Base-by-base conservation (phyloP, 2,888 invertebrate genomes). In the Cotesia congregata region DNA sequence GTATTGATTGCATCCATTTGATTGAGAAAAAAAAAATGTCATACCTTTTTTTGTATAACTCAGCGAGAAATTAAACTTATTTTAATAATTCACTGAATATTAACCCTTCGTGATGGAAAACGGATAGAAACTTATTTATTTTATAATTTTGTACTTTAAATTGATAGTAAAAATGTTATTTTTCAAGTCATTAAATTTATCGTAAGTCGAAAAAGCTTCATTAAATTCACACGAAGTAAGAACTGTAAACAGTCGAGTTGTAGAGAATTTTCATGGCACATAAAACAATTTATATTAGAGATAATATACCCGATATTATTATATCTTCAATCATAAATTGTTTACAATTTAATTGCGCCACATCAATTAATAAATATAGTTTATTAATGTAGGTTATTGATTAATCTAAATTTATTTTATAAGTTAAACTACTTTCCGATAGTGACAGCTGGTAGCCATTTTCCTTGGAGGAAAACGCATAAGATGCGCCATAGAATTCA, bases 391-490 rank as follows among this genome's bases (percentile, higher is more conserved):
- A 6, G 30, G 30, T 67, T 67, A 67, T 59, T n/a, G 20, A 6
- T 38, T 71, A 50, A 15, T n/a, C 12, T 50, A 50, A 12, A 50
- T 50, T 50, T 61, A 61, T 17, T 70, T 71, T 61, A 39, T 59
- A 60, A 12, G 40, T 73, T 62, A 62, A 64, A n/a, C 9, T 60
- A 83, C 82, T 84, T 81, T 81, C 78, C 78, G 81, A 83, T 76
- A 80, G 82, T 87, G 87, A 87, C 87, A 87, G 87, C 86, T 86
- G 86, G 86, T 83, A 82, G 87, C 87, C 87, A 88, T 88, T 87
- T 88, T 87, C 85, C 82, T 84, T 83, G 78, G 74, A 79, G 84
- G 84, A 83, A 85, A 85, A 85, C 85, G 84, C 85, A 84, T 84
- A 83, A 83, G 85, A 83, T 86, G 84, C 84, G 84, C 84, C 82